A percentile compares a stretch with the other conserved stretches of the same genome.
Evolutionary conservation across 2,888 invertebrate species (phyloP).

Genomic region (Thera obeliscata): DNA sequence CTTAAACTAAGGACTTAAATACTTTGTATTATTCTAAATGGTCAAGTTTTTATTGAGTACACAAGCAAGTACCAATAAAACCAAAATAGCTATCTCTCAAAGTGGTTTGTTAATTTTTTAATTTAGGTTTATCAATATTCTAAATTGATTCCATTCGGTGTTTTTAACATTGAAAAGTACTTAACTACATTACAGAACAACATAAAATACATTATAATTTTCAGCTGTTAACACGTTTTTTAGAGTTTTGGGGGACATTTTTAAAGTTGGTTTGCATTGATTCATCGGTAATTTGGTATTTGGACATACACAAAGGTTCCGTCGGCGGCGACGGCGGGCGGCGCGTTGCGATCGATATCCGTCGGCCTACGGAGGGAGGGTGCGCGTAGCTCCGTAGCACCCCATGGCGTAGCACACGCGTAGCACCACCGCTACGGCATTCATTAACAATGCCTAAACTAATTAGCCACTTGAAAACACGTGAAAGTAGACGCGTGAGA

Average conservation of each 20-base stretch:
- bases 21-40: too few relatives aligned
- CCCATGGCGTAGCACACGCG: slow-evolving; percentile 46
- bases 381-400: slow-evolving; percentile 23
- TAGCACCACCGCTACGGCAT: slow-evolving; percentile 49
- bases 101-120: too few relatives aligned
- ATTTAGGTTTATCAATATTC: too few relatives aligned
- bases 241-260: not conserved
- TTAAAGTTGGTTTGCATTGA: not conserved
- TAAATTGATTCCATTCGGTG: too few relatives aligned
- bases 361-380: slow-evolving; percentile 31
- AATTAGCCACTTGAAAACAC: slow-evolving; percentile 63
- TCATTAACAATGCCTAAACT: slow-evolving; percentile 60
- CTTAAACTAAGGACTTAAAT: too few relatives aligned
- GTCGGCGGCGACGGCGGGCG: slow-evolving; percentile 57
- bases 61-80: too few relatives aligned
- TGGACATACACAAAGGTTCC: slow-evolving; percentile 38
- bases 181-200: too few relatives aligned
- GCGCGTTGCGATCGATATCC: slow-evolving; percentile 9
- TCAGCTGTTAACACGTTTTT: not conserved
- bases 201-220: too few relatives aligned
- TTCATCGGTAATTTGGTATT: not conserved
- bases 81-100: too few relatives aligned
- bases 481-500: slow-evolving; percentile 61
- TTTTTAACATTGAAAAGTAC: too few relatives aligned
- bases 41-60: too few relatives aligned